Conservation (phyloP, 2,888 invertebrate genomes). For the Pinctada fucata region DNA sequence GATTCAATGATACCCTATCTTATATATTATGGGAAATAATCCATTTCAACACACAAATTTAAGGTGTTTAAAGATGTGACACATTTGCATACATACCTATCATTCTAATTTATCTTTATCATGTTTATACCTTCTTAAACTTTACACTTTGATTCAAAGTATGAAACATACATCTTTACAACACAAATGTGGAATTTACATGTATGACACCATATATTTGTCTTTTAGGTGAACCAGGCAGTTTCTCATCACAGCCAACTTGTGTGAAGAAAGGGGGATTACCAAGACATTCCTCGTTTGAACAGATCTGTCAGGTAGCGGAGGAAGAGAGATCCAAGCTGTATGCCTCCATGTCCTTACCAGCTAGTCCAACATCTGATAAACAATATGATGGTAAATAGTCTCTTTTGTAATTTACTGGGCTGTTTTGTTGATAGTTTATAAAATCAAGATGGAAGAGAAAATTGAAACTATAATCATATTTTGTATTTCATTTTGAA, state of each 20-base stretch:
- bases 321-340: conserved; percentile 72
- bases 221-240: too few species aligned
- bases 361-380: conserved; percentile 58
- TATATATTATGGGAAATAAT: too few species aligned
- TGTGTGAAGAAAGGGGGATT: conserved; percentile 19
- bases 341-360: conserved; percentile 67
- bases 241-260: not conserved
- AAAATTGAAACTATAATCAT: not conserved
- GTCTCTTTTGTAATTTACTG: not conserved
- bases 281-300: conserved; percentile 74
- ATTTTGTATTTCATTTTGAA: not conserved
- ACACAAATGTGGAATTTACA: too few species aligned
- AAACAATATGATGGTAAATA: conserved; percentile 42
- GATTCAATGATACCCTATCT: too few species aligned
- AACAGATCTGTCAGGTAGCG: conserved; percentile 76
- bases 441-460: not conserved
- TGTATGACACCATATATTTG: too few species aligned
- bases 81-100: too few species aligned
- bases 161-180: too few species aligned
- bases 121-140: too few species aligned
- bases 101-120: too few species aligned
- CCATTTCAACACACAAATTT: too few species aligned
- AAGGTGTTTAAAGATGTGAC: too few species aligned
- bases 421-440: not conserved
- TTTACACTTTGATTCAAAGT: too few species aligned